Evolutionary conservation across 2,797 vertebrate species (phyloP).

Genomic region (Lepilemur ruficaudatus): DNA sequence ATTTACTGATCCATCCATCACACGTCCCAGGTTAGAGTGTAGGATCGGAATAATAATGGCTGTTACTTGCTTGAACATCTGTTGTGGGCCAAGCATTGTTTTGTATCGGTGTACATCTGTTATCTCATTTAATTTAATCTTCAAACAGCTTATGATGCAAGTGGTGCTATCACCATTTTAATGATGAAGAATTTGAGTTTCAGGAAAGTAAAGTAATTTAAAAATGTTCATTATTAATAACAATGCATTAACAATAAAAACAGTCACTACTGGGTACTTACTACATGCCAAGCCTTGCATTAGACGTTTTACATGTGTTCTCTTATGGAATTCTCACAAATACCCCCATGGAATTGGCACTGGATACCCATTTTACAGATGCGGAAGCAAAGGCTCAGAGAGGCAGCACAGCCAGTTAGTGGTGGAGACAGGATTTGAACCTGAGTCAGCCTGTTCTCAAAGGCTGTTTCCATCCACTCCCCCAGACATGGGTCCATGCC

Average conservation of each 20-base stretch:
- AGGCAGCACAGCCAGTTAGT: not conserved
- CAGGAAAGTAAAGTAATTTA: not conserved
- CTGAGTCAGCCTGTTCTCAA: not conserved
- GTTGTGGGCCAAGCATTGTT: not conserved
- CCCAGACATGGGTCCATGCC: fast-evolving
- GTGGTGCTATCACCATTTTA: not conserved
- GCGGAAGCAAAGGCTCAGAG: not conserved
- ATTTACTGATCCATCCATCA: constrained; percentile 2
- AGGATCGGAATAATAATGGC: constrained; percentile 42
- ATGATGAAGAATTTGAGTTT: not conserved
- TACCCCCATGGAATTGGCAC: not conserved
- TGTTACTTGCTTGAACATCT: constrained; percentile 19
- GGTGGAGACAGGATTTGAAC: not conserved
- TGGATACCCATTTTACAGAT: not conserved
- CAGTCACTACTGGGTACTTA: not conserved
- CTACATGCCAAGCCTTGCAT: not conserved
- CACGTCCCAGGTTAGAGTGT: constrained; percentile 29
- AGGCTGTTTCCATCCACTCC: not conserved
- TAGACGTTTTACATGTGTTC: not conserved
- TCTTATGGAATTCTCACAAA: not conserved
- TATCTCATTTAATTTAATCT: constrained; percentile 45
- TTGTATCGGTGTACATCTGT: constrained; percentile 18
- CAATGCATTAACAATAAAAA: not conserved
- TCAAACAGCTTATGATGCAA: not conserved
- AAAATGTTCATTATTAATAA: constrained; percentile 1